phyloP scores from a whole-genome alignment of 2,113 vertebrate species.

The Xiphophorus maculatus region DNA sequence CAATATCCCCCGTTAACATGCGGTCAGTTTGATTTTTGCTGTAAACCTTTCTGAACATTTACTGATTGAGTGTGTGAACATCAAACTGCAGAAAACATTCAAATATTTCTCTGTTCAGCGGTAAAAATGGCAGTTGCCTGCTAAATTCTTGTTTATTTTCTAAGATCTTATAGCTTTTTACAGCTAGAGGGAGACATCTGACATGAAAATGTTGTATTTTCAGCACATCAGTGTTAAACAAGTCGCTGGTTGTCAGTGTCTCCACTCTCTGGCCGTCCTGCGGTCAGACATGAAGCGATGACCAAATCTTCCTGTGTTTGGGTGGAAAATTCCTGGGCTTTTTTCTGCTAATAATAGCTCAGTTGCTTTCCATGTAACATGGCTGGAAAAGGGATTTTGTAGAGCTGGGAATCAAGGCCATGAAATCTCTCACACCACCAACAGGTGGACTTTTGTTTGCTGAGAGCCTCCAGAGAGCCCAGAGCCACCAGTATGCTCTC shows the following conservation, averaged over 20 bases:
- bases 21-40: too few relatives aligned
- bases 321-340: constrained; percentile 66
- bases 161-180: constrained; percentile 22
- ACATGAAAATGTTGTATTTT: background rate
- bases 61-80: too few relatives aligned
- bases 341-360: constrained; percentile 61
- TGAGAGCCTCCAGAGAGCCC: constrained; percentile 24
- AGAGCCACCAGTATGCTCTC: constrained; percentile 13
- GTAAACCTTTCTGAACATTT: too few relatives aligned
- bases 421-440: constrained; percentile 13
- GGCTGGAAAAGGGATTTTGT: constrained; percentile 55
- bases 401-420: constrained; percentile 34
- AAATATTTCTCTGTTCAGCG: background rate
- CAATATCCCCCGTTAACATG: too few relatives aligned
- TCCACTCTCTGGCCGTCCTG: constrained; percentile 5
- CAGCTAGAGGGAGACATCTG: constrained; percentile 51
- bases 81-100: background rate
- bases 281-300: constrained; percentile 31
- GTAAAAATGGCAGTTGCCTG: background rate
- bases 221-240: constrained; percentile 23
- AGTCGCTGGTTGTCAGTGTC: constrained; percentile 28
- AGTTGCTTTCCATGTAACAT: constrained; percentile 23
- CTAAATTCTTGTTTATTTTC: background rate
- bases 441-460: constrained; percentile 59
- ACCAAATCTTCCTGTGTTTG: constrained; percentile 39